Evolutionary conservation across 92 coral and sea anemone species (phyloP), one percentile per base, ranked within the genome.

Genomic region (Porites lobata): DNA sequence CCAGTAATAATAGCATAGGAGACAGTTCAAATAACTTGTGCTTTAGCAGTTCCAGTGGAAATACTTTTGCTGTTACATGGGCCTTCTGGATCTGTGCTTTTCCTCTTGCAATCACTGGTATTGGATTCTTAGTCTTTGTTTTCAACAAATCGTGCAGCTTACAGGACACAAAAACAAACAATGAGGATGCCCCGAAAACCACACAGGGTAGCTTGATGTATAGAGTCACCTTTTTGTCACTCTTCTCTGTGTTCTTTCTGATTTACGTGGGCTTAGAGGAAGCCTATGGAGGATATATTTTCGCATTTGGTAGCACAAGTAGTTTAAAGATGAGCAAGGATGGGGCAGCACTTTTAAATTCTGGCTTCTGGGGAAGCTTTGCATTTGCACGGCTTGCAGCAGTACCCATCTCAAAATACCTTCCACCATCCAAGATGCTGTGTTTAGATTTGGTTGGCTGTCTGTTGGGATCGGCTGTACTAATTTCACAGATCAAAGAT

Each of bases 291-390:
- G 99, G 99, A 6, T 92, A 90, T 65, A 86, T 98, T 72, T 96
- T 96, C 66, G 85, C 92, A 12, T 96, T 89, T 71, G 98, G 93
- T 6, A 77, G 87, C 9, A 90, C 88, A 65, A 80, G 89, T 57
- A 78, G 77, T 17, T 81, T 86, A 2, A 11, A 52, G 15, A 88
- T 96, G 92, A 90, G 89, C n/a, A 89, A 89, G 74, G 82, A 75
- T 59, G 74, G 18, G 26, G 98, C 99, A 4, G 93, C 98, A 0
- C 90, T 90, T 78, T 86, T 98, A 7, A 96, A 92, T 1, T 90
- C 98, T 3, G 93, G 92, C 4, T 96, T 94, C 87, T 98, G 99
- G 99, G 99, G 99, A 13, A 98, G 98, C 73, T 98, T 98, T 85
- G 92, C 98, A 4, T 63, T 94, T 9, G 96, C 92, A 6, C 92